These are phyloP conservation scores for Epicauta chinensis DNA, from an alignment of 1,140 invertebrate genomes.

Conservation along the genomic window DNA sequence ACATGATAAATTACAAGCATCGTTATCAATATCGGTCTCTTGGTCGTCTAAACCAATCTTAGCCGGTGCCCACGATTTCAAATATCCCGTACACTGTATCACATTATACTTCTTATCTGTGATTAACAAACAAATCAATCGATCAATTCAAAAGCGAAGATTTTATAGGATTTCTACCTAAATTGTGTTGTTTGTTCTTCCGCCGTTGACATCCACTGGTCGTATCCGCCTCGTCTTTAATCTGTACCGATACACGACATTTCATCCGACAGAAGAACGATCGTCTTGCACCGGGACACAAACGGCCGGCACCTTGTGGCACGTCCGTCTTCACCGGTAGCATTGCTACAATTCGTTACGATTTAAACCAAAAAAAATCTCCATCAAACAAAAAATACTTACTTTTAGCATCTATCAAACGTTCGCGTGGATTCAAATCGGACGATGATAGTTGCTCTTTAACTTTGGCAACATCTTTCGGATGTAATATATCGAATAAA, in stretches of 20 bases:
- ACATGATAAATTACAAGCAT: constrained; percentile 75
- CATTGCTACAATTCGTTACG: constrained; percentile 80
- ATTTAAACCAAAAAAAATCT: constrained; percentile 8
- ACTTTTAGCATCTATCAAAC: constrained; percentile 92
- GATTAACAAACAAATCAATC: constrained; percentile 12
- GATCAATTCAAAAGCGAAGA: neutral
- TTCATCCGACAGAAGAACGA: constrained; percentile 95
- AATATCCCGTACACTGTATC: constrained; percentile 84
- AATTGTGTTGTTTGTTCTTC: constrained; percentile 56
- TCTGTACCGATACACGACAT: constrained; percentile 54
- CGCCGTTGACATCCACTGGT: constrained; percentile 55
- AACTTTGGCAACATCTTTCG: constrained; percentile 89
- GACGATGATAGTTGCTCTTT: constrained; percentile 92
- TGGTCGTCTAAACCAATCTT: constrained; percentile 64
- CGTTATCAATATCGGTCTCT: constrained; percentile 61
- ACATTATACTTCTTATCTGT: constrained; percentile 71
- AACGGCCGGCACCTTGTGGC: constrained; percentile 61
- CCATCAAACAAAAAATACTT: constrained; percentile 26
- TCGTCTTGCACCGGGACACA: constrained; percentile 81
- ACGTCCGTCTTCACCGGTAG: constrained; percentile 83
- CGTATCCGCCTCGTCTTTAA: constrained; percentile 70
- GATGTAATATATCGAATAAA: constrained; percentile 91
- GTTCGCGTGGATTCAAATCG: constrained; percentile 80
- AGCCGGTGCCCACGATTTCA: constrained; percentile 84
- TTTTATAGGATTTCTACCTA: constrained; percentile 41